Evolutionary conservation across 92 coral and sea anemone species (phyloP), one percentile per base, ranked within the genome.

Genomic region (Hydrozoanthus gracilis): DNA sequence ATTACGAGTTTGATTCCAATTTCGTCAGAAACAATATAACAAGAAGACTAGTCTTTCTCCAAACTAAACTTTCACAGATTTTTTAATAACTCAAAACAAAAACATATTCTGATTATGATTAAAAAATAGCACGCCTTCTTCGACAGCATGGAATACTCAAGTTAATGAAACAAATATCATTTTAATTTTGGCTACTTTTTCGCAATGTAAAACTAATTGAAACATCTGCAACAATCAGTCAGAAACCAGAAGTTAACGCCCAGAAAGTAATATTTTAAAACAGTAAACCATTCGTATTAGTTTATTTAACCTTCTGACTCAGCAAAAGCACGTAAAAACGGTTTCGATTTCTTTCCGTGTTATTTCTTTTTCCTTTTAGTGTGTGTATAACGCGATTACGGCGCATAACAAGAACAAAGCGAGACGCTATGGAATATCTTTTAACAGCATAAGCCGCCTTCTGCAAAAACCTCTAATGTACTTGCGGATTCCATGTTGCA

Each of bases 151-250:
- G 58, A 35, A 7, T 27, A 35, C 8, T 27, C 17, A 77, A 39
- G 74, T 64, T 80, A 64, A 80, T 80, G 74, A 80, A 80, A 46
- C 27, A 27, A 62, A 8, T 1, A 64, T 47, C 66, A 80, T 64
- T 61, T 20, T n/a, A 16, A 74, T 48, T 80, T 77, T 60, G 71
- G 83, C 10, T 70, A 78, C 54, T 78, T 78, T 78, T 52, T 11
- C 11, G 69, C 82, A 45, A 77, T 50, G 50, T 51, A 77, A 77
- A 39, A n/a, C 83, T 58, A 58, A 78, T 78, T 78, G 51, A 44
- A 58, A 78, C 20, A 78, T 56, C 71, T 15, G 83, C 69, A 44
- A 39, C 39, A n/a, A 50, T n/a, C 79, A 74, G 61, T 51, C 8
- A 7, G 39, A 74, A 49, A 17, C 0, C 16, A 9, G 5, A 3